Base-by-base conservation (phyloP, 2,888 invertebrate species). In the Sylvicola fuscatus region DNA sequence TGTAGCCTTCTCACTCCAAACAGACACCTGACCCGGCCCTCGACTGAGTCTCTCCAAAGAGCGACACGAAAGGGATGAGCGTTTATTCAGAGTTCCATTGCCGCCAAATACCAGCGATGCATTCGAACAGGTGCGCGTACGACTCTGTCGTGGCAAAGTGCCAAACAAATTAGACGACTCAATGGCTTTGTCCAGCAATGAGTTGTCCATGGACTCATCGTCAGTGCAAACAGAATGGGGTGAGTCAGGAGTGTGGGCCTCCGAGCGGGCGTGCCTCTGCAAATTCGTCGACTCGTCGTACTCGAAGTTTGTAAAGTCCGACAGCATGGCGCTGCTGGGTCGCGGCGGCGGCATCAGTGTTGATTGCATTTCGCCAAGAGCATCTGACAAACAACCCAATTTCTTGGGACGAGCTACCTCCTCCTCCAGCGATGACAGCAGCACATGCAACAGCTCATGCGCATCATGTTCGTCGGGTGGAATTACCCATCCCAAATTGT, bases 381-480 rank as follows among this genome's bases (percentile, higher is more conserved):
- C 81, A 53, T 82, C 81, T 0, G 80, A 80, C 2, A 82, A 61
- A 45, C 80, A 77, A 32, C 82, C 79, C 33, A 54, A 40, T 40
- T 54, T 54, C 27, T 56, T 54, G 2, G 56, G 56, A 27, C 53
- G 45, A 12, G 49, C 46, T 3, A 70, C 70, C 58, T 95, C 93
- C 51, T 89, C 84, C 51, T 90, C 89, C 34, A 93, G 62, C 11
- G 90, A 87, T n/a, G 82, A 73, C 7, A 90, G 64, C 45, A 95
- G 61, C 7, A 89, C 79, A 55, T 89, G 86, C 46, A 93, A 73
- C 35, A 95, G 58, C 58, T 95, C 93, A 53, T 92, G 92, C 1
- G 90, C 84, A 60, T 95, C 95, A 57, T 92, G 81, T 60, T 93
- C 87, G 43, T 86, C 87, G 14, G 77, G 69, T 0, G 86, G 78